These are phyloP conservation scores for Tragopan temminckii DNA, from an alignment of 2,797 vertebrate genomes.

Conservation along the genomic window DNA sequence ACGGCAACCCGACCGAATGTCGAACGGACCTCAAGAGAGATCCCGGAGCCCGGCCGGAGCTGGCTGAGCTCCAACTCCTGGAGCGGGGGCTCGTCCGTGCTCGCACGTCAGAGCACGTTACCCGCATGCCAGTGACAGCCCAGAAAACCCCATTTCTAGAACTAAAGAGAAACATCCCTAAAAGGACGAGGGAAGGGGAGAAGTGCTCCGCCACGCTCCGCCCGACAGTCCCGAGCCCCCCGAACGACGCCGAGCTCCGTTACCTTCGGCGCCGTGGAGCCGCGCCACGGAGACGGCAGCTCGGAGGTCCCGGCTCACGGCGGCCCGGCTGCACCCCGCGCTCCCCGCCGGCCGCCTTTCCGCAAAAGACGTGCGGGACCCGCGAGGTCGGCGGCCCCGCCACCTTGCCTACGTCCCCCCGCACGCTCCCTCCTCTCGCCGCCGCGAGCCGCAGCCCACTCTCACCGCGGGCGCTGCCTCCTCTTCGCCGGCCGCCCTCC, in stretches of 20 bases:
- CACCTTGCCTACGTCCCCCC: not conserved
- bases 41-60: not conserved
- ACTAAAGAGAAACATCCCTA: not conserved
- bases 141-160: accelerated
- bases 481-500: not conserved
- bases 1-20: not conserved
- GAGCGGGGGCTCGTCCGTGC: not conserved
- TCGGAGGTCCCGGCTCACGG: not conserved
- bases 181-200: not conserved
- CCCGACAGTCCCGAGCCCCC: not conserved
- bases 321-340: not conserved
- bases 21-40: not conserved
- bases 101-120: not conserved
- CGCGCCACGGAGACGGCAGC: not conserved
- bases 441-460: not conserved
- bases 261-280: not conserved
- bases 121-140: not conserved
- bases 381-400: not conserved
- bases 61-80: not conserved
- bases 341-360: not conserved
- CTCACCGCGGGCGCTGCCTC: not conserved
- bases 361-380: not conserved
- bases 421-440: too few relatives aligned
- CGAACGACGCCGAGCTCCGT: not conserved
- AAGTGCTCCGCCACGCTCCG: not conserved